Conservation (phyloP, 1,140 invertebrate genomes). For the Nebria ingens region DNA sequence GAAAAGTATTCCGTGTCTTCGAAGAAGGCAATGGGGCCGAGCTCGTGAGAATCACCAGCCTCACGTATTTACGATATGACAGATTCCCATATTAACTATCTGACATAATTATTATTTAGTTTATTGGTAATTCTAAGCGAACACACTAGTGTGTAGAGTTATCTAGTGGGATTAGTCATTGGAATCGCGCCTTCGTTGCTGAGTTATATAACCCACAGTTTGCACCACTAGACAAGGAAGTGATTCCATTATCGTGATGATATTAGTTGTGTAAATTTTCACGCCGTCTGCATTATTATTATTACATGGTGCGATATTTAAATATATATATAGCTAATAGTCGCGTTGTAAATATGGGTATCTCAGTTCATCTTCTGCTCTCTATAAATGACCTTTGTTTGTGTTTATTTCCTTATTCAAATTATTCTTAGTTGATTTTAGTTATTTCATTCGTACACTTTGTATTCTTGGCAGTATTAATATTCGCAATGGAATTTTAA, state of each 20-base stretch:
- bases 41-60: not conserved
- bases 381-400: too few relatives aligned
- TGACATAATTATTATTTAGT: constrained; percentile 10
- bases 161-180: constrained; percentile 1
- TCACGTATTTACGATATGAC: constrained; percentile 1
- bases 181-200: not conserved
- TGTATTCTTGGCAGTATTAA: too few relatives aligned
- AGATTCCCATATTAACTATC: constrained; percentile 6
- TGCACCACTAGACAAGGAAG: not conserved
- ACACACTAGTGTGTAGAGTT: not conserved
- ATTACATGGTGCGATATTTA: not conserved
- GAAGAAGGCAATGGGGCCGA: too few relatives aligned
- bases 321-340: too few relatives aligned
- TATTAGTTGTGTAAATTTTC: constrained; percentile 3
- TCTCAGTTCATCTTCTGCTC: too few relatives aligned
- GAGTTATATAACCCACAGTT: not conserved
- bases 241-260: constrained; percentile 6
- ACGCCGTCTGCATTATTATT: not conserved
- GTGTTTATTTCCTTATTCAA: too few relatives aligned
- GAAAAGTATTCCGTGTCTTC: too few relatives aligned
- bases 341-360: too few relatives aligned
- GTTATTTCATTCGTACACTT: too few relatives aligned
- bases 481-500: too few relatives aligned
- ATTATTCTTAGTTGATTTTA: too few relatives aligned
- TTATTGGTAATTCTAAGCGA: not conserved